Evolutionary conservation across 2,113 vertebrate species (phyloP).

Genomic region (Nesogale talazaci): DNA sequence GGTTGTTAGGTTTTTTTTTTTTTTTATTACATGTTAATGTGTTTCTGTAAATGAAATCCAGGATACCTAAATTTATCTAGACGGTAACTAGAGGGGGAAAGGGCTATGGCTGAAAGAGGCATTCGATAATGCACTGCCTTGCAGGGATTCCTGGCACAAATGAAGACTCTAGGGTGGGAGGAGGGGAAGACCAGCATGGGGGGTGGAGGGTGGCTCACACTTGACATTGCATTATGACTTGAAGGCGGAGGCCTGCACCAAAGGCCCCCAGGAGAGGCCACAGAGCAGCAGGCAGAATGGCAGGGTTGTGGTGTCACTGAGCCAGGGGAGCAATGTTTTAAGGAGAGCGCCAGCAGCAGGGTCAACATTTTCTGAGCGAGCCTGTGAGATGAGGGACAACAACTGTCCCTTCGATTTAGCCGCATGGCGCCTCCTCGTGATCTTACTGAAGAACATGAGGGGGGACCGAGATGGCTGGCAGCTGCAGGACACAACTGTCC

Average conservation of each 20-base stretch:
- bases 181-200: neutral
- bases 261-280: neutral
- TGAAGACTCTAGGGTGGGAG: slow-evolving; percentile 7
- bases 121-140: too few relatives aligned
- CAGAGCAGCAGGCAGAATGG: neutral
- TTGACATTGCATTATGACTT: slow-evolving; percentile 16
- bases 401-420: slow-evolving; percentile 38
- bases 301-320: neutral
- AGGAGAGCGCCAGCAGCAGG: neutral
- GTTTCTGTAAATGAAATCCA: too few relatives aligned
- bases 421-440: neutral
- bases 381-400: slow-evolving; percentile 6
- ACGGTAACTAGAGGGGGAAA: too few relatives aligned
- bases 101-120: too few relatives aligned
- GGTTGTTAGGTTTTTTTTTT: too few relatives aligned
- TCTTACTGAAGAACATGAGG: neutral
- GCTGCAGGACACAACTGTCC: neutral
- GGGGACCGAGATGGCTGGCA: neutral
- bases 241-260: neutral
- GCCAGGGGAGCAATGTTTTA: neutral
- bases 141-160: neutral
- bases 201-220: neutral
- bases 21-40: too few relatives aligned
- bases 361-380: neutral
- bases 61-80: too few relatives aligned